Evolutionary conservation across 2,113 vertebrate species (phyloP).

Genomic region (Myiagra hebetior): DNA sequence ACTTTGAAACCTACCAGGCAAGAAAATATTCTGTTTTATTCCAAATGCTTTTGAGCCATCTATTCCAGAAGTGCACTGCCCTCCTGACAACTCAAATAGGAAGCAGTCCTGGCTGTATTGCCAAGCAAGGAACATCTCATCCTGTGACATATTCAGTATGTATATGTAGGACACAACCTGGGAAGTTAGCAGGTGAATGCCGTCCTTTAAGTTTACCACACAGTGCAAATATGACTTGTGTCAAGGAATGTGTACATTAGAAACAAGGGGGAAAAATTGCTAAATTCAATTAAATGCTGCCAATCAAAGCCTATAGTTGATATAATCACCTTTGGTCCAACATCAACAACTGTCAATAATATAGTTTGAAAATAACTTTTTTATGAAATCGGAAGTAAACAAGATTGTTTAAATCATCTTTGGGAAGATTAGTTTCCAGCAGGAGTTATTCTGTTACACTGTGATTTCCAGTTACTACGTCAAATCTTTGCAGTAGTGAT

Average conservation of each 20-base stretch:
- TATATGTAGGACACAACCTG: not conserved
- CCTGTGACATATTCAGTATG: not conserved
- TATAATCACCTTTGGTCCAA: not conserved
- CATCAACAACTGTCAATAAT: not conserved
- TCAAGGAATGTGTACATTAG: not conserved
- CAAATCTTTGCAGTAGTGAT: not conserved
- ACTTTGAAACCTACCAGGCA: not conserved
- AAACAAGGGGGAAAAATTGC: not conserved
- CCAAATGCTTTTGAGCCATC: not conserved
- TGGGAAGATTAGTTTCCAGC: not conserved
- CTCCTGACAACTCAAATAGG: not conserved
- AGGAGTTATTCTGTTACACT: not conserved
- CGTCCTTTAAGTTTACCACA: not conserved
- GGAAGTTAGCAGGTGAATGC: not conserved
- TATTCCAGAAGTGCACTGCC: not conserved
- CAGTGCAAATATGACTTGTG: not conserved
- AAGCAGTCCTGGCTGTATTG: not conserved
- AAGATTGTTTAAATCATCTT: not conserved
- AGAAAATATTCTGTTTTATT: not conserved
- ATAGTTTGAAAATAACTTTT: not conserved
- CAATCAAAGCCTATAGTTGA: not conserved
- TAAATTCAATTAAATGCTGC: not conserved
- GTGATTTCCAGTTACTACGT: not conserved
- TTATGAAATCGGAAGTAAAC: not conserved
- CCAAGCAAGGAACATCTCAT: not conserved